Evolutionary conservation across 2,797 vertebrate genomes (phyloP), one percentile per base, ranked within the genome.

Genomic region (Discoglossus pictus): DNA sequence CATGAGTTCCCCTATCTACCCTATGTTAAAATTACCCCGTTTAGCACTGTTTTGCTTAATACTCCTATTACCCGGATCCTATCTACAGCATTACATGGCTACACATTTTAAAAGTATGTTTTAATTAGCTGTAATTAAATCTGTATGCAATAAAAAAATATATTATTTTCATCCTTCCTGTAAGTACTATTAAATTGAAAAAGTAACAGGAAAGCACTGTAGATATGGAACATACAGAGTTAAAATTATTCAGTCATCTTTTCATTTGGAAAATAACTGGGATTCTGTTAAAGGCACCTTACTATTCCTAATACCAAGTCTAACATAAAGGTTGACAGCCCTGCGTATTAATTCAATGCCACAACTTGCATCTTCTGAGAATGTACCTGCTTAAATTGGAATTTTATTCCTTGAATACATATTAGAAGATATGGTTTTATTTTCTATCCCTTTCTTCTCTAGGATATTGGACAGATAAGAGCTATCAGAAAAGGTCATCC

Each of bases 401-500:
- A 82, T 87, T 83, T 80, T 76, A 80, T 56, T 76, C 43, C 72
- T 83, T 81, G 83, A 80, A 86, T 76, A 87, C 85, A 80, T 79
- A 87, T 65, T 68, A 77, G 68, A 78, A 74, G 75, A 62, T 78
- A 75, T 6, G 31, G 74, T 80, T 51, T 46, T 61, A 40, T 38
- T 73, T 73, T 65, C 67, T 78, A 80, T 80, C 75, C 77, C 80
- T 74, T 79, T 81, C 79, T 93, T 90, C 92, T 91, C 86, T 86
- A 76, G 89, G 84, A 87, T 90, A 91, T 87, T 84, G 86, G 86
- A 84, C 88, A 87, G 90, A 86, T 84, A 93, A 90, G 90, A 94
- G 92, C 93, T 93, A 95, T 93, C 94, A 89, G 83, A 80, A 96
- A 95, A 98, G 96, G 96, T 98, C 95, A 96, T 95, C 91, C 92